Percentiles rank a stretch among this genome's conserved stretches.
phyloP scores from a whole-genome alignment of 2,113 vertebrate species.

The Ammodytes marinus region DNA sequence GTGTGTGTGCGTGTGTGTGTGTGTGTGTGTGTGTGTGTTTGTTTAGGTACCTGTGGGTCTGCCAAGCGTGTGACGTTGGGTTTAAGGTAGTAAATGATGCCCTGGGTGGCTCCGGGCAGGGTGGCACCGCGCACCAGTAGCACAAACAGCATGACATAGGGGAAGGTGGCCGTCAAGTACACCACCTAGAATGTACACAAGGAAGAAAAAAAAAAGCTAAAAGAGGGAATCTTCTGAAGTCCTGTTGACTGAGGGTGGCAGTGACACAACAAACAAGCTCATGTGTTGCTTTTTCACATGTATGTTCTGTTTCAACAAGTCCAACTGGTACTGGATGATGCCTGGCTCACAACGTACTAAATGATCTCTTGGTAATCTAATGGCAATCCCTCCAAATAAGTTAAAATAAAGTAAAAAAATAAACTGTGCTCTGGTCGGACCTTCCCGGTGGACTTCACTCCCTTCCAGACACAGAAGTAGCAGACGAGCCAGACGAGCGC shows the following conservation, averaged over 20 bases:
- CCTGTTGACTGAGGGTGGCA: constrained; percentile 30
- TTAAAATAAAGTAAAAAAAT: too few species aligned
- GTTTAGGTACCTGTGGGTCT: constrained; percentile 90
- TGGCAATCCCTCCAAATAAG: background rate
- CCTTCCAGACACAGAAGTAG: constrained; percentile 90
- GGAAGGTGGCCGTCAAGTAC: constrained; percentile 95
- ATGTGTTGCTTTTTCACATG: background rate
- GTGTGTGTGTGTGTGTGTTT: background rate
- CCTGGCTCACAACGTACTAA: background rate
- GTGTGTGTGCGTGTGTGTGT: too few species aligned
- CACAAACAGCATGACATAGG: constrained; percentile 91
- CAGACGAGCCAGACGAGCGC: constrained; percentile 85
- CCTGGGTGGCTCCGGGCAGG: constrained; percentile 89
- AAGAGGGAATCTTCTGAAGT: constrained; percentile 18
- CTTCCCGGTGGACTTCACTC: constrained; percentile 89
- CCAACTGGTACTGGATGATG: background rate
- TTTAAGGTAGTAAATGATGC: constrained; percentile 93
- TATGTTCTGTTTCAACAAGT: background rate
- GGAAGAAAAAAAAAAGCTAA: constrained; percentile 22
- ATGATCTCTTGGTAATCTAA: background rate
- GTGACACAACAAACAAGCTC: constrained; percentile 24
- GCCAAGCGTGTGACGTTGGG: constrained; percentile 88
- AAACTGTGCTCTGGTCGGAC: constrained; percentile 50
- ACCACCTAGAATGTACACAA: constrained; percentile 86
- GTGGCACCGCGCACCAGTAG: constrained; percentile 91